Percentiles rank a stretch among this genome's conserved stretches.
Conservation (phyloP, 2,888 invertebrate genomes). For the Tipula lateralis region DNA sequence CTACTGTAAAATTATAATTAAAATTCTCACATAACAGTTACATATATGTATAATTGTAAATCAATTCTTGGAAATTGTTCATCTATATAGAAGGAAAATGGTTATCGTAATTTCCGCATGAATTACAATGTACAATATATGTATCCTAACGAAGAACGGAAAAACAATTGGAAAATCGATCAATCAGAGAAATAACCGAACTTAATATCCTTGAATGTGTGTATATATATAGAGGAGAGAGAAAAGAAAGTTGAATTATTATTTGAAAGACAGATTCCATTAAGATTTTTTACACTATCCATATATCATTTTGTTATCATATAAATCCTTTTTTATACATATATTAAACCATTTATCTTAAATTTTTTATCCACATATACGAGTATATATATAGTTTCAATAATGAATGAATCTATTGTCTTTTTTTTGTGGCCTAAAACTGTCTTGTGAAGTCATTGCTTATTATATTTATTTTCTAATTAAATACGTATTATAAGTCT, state of each 20-base stretch:
- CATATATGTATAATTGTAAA: not conserved
- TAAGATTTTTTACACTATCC: conserved; percentile 2
- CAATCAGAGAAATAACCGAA: not conserved
- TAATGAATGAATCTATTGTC: not conserved
- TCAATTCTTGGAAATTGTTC: not conserved
- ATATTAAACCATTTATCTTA: not conserved
- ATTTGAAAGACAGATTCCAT: conserved; percentile 29
- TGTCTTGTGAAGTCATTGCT: not conserved
- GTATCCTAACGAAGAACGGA: not conserved
- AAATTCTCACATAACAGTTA: not conserved
- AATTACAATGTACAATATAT: not conserved
- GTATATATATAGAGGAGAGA: not conserved
- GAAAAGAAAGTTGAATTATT: not conserved
- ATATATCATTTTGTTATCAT: conserved; percentile 11
- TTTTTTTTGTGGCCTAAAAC: not conserved
- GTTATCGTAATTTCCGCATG: conserved; percentile 19
- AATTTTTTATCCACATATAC: not conserved
- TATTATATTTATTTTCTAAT: not conserved
- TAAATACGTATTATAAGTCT: not conserved
- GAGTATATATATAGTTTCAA: not conserved
- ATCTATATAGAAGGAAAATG: not conserved
- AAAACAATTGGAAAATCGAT: conserved; percentile 13
- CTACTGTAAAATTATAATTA: not conserved
- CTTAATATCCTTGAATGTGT: not conserved
- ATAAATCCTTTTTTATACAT: not conserved